A percentile compares a stretch with the other conserved stretches of the same genome.
Evolutionary conservation across 2,797 vertebrate species (phyloP).

Genomic region (Agapornis canus): DNA sequence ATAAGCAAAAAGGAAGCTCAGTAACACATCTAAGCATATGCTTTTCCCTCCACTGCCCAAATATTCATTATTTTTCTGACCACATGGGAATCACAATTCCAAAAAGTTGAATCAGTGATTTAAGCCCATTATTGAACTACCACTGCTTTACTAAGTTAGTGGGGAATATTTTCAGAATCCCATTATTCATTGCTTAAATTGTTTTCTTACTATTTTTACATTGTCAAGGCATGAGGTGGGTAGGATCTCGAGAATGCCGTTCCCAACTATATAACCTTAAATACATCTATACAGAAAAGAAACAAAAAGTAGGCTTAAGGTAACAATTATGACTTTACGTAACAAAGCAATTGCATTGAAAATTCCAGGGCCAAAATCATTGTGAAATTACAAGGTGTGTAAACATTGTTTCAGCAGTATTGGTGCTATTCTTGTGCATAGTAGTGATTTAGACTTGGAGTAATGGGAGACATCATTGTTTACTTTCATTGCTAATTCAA

Average conservation of each 20-base stretch:
- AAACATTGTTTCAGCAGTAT: neutral
- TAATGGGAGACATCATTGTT: neutral
- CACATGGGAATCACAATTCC: neutral
- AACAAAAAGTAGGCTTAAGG: neutral
- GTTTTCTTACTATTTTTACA: neutral
- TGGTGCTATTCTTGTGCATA: neutral
- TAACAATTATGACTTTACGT: neutral
- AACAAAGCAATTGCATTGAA: neutral
- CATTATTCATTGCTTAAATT: neutral
- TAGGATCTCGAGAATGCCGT: neutral
- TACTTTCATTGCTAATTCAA: neutral
- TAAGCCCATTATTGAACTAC: neutral
- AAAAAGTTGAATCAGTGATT: neutral
- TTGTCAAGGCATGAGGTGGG: neutral
- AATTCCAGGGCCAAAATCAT: neutral
- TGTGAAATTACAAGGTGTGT: neutral
- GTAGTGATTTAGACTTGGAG: neutral
- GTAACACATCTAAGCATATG: neutral
- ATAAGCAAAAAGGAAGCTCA: neutral
- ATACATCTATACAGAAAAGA: accelerated
- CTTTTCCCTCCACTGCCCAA: neutral
- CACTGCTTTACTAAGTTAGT: neutral
- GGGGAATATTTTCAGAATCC: neutral
- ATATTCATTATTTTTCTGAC: neutral
- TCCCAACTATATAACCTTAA: neutral